Evolutionary conservation across 2,113 vertebrate genomes (phyloP).

Genomic region (Salvelinus namaycush): DNA sequence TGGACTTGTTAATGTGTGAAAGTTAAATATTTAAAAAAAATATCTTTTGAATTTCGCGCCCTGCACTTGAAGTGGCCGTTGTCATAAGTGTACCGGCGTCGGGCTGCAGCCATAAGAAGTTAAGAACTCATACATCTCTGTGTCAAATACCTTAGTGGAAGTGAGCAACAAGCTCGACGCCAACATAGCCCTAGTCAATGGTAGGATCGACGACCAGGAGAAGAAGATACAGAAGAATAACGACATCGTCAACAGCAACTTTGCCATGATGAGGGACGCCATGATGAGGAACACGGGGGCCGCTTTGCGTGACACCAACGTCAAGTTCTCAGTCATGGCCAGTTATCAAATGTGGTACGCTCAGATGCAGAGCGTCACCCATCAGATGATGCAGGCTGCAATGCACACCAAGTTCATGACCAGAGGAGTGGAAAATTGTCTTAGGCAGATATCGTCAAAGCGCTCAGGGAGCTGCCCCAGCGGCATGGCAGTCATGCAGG

Average conservation of each 20-base stretch:
- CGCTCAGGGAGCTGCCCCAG: neutral
- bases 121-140: no score
- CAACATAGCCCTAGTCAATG: neutral
- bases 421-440: neutral
- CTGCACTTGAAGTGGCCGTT: no score
- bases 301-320: conserved; percentile 4
- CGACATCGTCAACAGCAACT: neutral
- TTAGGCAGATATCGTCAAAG: neutral
- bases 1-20: no score
- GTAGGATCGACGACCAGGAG: neutral
- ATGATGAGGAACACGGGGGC: neutral
- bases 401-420: conserved; percentile 10
- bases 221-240: conserved; percentile 6
- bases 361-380: conserved; percentile 2
- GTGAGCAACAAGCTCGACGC: neutral
- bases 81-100: no score
- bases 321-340: conserved; percentile 2
- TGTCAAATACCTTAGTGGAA: neutral
- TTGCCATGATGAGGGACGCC: neutral
- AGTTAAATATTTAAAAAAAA: no score
- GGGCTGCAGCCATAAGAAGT: no score
- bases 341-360: conserved; percentile 7
- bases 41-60: no score
- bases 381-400: conserved; percentile 4
- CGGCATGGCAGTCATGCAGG: neutral